A percentile compares a stretch with the other conserved stretches of the same genome.
Conservation (phyloP, 2,797 vertebrate genomes). For the Serranus cabrilla region DNA sequence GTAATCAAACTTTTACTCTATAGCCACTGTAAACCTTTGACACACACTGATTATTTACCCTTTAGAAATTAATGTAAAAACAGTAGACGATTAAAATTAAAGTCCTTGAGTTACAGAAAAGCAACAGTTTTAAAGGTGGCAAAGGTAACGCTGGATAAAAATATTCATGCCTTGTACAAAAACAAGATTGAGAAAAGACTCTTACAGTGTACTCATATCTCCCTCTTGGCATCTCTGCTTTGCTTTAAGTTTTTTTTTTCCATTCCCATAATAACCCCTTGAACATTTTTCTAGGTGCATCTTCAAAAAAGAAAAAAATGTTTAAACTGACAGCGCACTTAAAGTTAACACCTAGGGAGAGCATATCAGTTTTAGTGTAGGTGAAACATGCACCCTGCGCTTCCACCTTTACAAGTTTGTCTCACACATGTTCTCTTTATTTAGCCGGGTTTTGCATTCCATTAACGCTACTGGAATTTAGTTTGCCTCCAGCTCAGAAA, state of each 20-base stretch:
- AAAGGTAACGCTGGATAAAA: neutral
- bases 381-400: slow-evolving; percentile 25
- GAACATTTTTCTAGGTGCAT: slow-evolving; percentile 4
- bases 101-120: neutral
- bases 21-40: too few species aligned
- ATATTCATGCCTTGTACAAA: slow-evolving; percentile 1
- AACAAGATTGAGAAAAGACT: neutral
- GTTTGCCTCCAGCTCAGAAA: slow-evolving; percentile 51
- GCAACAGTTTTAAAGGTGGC: neutral
- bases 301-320: slow-evolving; percentile 7
- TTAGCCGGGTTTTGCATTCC: slow-evolving; percentile 45
- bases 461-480: slow-evolving; percentile 44
- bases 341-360: slow-evolving; percentile 25
- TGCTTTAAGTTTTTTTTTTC: neutral
- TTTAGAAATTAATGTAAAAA: neutral
- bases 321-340: slow-evolving; percentile 32
- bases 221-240: slow-evolving; percentile 9
- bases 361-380: slow-evolving; percentile 13
- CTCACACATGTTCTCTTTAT: slow-evolving; percentile 52
- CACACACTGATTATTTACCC: too few species aligned
- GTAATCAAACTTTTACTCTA: too few species aligned
- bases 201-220: neutral
- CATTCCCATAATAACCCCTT: slow-evolving; percentile 4
- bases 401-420: slow-evolving; percentile 24
- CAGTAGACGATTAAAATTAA: neutral